Evolutionary conservation across 2,797 vertebrate genomes (phyloP), one percentile per base, ranked within the genome.

Genomic region (Chaetophractus vellerosus): DNA sequence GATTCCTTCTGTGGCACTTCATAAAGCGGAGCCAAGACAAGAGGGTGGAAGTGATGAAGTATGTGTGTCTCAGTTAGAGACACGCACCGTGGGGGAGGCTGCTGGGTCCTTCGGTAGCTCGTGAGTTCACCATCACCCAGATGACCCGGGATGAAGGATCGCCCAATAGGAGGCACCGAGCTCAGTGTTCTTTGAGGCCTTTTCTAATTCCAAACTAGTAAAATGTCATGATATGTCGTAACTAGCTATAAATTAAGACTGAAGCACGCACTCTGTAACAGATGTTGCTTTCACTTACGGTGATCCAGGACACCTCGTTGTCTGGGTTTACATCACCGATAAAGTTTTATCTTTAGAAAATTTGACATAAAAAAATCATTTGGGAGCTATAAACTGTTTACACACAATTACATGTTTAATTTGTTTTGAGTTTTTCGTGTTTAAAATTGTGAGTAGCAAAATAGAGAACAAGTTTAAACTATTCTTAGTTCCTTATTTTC

Each of bases 321-420:
- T 90, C 81, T 96, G 78, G 1, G 36, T 83, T 79, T 72, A 50
- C 55, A 79, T 79, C 48, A 38, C 68, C 64, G n/a, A 90, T 57
- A 72, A 93, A 94, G 10, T 90, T 93, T 90, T 79, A 75, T 88
- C 63, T 91, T 86, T 59, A 64, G 69, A 88, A 94, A 92, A 64
- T 93, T 78, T 36, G 64, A 76, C 52, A 38, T 71, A 38, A 95
- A 83, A 61, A 72, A 94, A 86, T 76, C 69, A 52, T 23, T 63
- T 28, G 7, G 89, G 71, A 63, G 36, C 74, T 93, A 21, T 50
- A 31, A 83, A 7, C 24, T 90, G 31, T 93, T 18, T 55, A 55
- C 16, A 55, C 18, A 55, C 52, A 55, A 55, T 55, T 61, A 1
- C 12, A 41, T 93, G 83, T 63, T 92, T 92, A 75, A 80, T 86